phyloP scores from a whole-genome alignment of 2,113 vertebrate genomes.

The Platycercus adscitus region DNA sequence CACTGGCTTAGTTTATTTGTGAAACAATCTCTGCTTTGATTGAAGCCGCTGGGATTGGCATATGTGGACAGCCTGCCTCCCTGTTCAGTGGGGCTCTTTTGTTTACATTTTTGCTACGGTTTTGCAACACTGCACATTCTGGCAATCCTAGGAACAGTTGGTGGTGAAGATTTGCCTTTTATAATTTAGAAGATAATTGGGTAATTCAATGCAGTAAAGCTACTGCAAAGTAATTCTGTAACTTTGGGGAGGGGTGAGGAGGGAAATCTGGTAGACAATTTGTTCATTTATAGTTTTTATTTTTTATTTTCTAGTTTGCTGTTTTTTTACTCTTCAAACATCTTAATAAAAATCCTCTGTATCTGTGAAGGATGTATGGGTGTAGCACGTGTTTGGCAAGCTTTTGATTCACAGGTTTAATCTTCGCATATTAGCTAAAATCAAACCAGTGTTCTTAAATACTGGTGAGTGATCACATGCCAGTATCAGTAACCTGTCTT shows the following conservation, averaged over 20 bases:
- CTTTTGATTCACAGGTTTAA: background rate
- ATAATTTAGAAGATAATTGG: constrained; percentile 84
- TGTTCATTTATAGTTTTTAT: constrained; percentile 32
- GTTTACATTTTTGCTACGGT: constrained; percentile 79
- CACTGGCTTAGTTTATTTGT: constrained; percentile 80
- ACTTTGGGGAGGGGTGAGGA: constrained; percentile 21
- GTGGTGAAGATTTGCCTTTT: constrained; percentile 78
- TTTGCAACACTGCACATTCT: constrained; percentile 76
- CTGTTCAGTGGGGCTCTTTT: constrained; percentile 74
- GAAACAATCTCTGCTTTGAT: constrained; percentile 77
- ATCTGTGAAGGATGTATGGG: background rate
- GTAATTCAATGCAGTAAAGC: constrained; percentile 72
- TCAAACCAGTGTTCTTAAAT: background rate
- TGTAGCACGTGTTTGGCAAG: background rate
- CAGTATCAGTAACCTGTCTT: background rate
- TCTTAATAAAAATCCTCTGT: background rate
- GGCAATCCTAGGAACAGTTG: constrained; percentile 77
- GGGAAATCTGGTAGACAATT: constrained; percentile 27
- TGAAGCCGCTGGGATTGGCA: constrained; percentile 77
- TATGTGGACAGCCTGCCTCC: constrained; percentile 74
- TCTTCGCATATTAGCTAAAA: background rate
- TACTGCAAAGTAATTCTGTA: constrained; percentile 60
- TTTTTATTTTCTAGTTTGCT: background rate
- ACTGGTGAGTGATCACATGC: background rate
- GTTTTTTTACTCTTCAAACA: background rate